Evolutionary conservation across 30 jellyfish, hydroid and myxozoan genomes (phyloP).

Genomic region (Hydractinia echinata): DNA sequence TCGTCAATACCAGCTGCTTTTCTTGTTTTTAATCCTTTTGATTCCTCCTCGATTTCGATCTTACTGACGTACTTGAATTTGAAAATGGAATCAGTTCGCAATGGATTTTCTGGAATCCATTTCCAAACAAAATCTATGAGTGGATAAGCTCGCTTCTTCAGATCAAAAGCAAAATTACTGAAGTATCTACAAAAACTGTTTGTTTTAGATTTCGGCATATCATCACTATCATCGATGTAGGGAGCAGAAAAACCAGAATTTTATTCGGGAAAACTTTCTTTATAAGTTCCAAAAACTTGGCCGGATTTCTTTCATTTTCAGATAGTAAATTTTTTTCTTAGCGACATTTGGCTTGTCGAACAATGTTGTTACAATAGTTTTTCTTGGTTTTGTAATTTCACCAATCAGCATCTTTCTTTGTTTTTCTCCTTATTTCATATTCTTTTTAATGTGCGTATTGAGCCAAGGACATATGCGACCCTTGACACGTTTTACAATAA

Average conservation of each 20-base stretch:
- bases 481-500: constrained; percentile 34
- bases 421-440: constrained; percentile 44
- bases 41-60: constrained; percentile 15
- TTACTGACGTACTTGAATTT: constrained; percentile 28
- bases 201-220: constrained; percentile 24
- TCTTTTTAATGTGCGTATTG: constrained; percentile 21
- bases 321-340: constrained; percentile 25
- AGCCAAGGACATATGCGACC: constrained; percentile 65
- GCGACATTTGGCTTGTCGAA: constrained; percentile 43
- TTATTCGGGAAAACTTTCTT: constrained; percentile 34
- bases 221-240: constrained; percentile 36
- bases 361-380: constrained; percentile 34
- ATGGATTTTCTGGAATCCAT: constrained; percentile 17
- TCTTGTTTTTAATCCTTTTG: constrained; percentile 24
- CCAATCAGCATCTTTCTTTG: constrained; percentile 27
- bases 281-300: constrained; percentile 41
- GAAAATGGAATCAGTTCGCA: neutral
- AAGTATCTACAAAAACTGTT: constrained; percentile 41
- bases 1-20: too few relatives aligned
- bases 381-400: constrained; percentile 31
- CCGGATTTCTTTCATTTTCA: constrained; percentile 48
- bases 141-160: constrained; percentile 25
- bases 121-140: constrained; percentile 38
- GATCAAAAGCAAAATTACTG: constrained; percentile 3
- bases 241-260: constrained; percentile 15